Evolutionary conservation across 1,140 invertebrate genomes (phyloP), one percentile per base, ranked within the genome.

Genomic region (Campodea augens): DNA sequence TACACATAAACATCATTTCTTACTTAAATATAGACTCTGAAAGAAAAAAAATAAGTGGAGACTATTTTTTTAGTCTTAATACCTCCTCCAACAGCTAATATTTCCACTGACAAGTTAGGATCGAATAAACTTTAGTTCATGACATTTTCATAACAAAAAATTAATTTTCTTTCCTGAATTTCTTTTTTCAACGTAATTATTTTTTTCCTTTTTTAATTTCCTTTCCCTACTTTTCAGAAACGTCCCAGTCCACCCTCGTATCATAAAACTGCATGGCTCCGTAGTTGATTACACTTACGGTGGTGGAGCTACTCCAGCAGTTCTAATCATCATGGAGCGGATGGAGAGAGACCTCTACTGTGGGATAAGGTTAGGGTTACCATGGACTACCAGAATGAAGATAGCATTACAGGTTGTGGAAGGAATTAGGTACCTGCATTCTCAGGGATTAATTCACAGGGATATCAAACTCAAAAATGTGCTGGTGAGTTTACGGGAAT

Each of bases 401-500:
- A 76, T 92, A 45, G 74, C 83, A 1, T 74, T 84, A 45, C 85
- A 92, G 60, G 86, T 86, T 1, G 71, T 84, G 0, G 76, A 83
- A 57, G 81, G 81, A 10, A 86, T 90, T 55, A 70, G 86, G 24
- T 90, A 84, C 64, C 70, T 92, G 13, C 87, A 92, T 62, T 83
- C 81, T 10, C 76, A 81, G 62, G 86, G 86, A 1, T 67, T 91
- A 2, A 79, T 90, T 7, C 86, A 90, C 60, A 69, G 87, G 46
- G 87, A 91, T 60, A 84, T 92, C 46, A 91, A 91, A 62, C 63
- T 89, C 45, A 89, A 89, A 64, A 90, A 90, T 65, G 85, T 90
- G 32, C 61, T 91, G 46, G 75, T 77, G 65, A 60, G 63, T 60
- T 43, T 38, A 38, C 15, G 13, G 4, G 5, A 15, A 39, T 20